Percentiles rank a stretch among this genome's conserved stretches.
Conservation (phyloP, 2,797 vertebrate species). For the Dicrostonyx torquatus region DNA sequence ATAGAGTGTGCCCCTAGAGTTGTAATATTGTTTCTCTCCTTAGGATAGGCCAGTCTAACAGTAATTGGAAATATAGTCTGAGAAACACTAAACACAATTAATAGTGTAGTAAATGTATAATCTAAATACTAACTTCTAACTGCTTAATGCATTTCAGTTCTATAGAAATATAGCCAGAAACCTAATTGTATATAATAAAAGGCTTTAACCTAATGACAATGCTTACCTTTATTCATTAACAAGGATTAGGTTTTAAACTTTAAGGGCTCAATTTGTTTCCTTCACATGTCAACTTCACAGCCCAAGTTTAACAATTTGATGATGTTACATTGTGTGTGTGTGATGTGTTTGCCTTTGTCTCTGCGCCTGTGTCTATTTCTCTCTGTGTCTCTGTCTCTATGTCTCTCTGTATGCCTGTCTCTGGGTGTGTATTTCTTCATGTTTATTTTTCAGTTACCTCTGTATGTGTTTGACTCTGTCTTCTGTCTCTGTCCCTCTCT, state of each 20-base stretch:
- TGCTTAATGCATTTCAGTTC: conserved; percentile 12
- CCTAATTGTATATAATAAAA: not conserved
- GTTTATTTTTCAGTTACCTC: not conserved
- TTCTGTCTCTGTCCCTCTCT: too few relatives aligned
- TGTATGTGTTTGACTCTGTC: not conserved
- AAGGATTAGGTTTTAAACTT: conserved; percentile 34
- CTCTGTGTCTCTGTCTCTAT: not conserved
- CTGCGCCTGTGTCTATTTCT: not conserved
- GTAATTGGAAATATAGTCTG: not conserved
- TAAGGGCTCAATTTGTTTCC: conserved; percentile 52
- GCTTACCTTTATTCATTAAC: conserved; percentile 28
- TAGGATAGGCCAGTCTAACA: conserved; percentile 39
- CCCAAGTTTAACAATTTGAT: conserved; percentile 19
- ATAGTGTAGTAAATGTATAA: conserved; percentile 50
- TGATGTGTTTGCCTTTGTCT: not conserved
- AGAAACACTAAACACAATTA: conserved; percentile 69
- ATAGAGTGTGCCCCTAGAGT: not conserved
- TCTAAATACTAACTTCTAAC: not conserved
- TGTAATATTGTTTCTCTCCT: conserved; percentile 54
- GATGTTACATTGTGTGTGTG: not conserved
- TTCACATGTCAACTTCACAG: not conserved
- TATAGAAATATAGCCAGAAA: conserved; percentile 48
- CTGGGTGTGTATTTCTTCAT: not conserved
- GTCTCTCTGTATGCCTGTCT: not conserved
- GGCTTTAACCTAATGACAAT: conserved; percentile 46